Conservation (phyloP, 2,113 vertebrate genomes). For the Puntigrus tetrazona region DNA sequence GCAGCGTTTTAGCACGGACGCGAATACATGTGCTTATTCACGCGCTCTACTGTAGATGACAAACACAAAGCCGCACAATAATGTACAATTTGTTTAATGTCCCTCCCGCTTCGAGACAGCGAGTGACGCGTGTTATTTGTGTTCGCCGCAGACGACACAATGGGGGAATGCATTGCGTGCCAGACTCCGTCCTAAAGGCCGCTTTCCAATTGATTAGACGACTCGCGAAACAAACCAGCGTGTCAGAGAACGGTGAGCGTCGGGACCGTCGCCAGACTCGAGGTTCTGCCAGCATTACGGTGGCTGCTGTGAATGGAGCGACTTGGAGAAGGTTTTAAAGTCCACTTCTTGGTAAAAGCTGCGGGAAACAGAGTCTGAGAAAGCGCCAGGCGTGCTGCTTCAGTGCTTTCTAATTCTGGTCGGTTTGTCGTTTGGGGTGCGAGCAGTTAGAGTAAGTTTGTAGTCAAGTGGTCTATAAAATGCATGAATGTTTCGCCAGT, state of each 20-base stretch:
- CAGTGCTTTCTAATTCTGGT: background rate
- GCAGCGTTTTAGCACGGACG: constrained; percentile 54
- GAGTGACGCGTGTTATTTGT: constrained; percentile 68
- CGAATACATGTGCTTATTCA: constrained; percentile 49
- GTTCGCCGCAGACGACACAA: constrained; percentile 71
- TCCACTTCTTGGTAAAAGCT: constrained; percentile 35
- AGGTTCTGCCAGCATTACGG: constrained; percentile 25
- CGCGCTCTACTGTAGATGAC: constrained; percentile 58
- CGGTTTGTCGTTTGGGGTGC: background rate
- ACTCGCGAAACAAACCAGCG: constrained; percentile 77
- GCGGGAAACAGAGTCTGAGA: constrained; percentile 10
- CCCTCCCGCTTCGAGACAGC: constrained; percentile 58
- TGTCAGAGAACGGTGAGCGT: constrained; percentile 72
- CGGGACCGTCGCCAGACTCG: constrained; percentile 69
- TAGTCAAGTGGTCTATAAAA: background rate
- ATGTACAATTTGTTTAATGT: constrained; percentile 73
- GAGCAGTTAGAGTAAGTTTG: background rate
- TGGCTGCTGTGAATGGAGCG: constrained; percentile 36
- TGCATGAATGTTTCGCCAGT: too few species aligned
- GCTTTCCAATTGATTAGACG: constrained; percentile 76
- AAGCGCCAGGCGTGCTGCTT: background rate
- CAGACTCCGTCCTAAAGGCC: constrained; percentile 74
- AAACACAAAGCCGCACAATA: constrained; percentile 64
- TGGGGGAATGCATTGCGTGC: constrained; percentile 64
- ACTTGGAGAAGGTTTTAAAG: constrained; percentile 39